phyloP scores from a whole-genome alignment of 30 jellyfish, hydroid and myxozoan genomes.

The Nemopilema nomurai region DNA sequence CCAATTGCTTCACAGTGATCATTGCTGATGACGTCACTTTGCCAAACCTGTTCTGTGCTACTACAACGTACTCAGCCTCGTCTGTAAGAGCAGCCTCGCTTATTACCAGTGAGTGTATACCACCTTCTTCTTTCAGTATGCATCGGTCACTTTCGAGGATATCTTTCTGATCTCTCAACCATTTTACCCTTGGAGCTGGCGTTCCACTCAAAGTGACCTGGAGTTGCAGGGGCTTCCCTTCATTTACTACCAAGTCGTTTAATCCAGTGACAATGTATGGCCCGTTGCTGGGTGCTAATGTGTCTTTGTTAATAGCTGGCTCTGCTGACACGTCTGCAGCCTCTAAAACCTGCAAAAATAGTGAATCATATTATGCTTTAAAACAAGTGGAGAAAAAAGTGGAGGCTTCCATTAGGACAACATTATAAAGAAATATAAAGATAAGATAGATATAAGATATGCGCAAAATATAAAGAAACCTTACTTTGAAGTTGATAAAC shows the following conservation, averaged over 20 bases:
- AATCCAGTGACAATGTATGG: slow-evolving; percentile 46
- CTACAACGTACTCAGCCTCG: slow-evolving; percentile 86
- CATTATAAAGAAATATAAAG: too few relatives aligned
- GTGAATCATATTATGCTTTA: neutral
- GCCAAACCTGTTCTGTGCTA: slow-evolving; percentile 67
- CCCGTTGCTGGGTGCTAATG: slow-evolving; percentile 11
- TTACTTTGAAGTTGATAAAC: too few relatives aligned
- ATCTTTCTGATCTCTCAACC: slow-evolving; percentile 82
- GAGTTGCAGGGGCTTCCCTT: slow-evolving; percentile 66
- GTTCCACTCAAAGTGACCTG: slow-evolving; percentile 41
- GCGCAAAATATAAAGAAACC: too few relatives aligned
- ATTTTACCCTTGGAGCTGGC: slow-evolving; percentile 70
- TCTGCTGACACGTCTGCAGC: slow-evolving; percentile 23
- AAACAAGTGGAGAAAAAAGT: too few relatives aligned
- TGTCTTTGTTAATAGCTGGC: slow-evolving; percentile 8
- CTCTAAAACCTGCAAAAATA: slow-evolving; percentile 16
- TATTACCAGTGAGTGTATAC: slow-evolving; percentile 22
- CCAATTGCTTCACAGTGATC: slow-evolving; percentile 61
- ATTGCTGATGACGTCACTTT: slow-evolving; percentile 57
- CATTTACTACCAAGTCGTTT: slow-evolving; percentile 32
- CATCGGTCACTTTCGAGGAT: slow-evolving; percentile 43
- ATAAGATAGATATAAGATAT: too few relatives aligned
- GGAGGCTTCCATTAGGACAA: too few relatives aligned
- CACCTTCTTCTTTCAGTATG: slow-evolving; percentile 23
- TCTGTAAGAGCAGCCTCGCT: slow-evolving; percentile 55